Conservation (phyloP, 2,797 vertebrate species). For the Alauda arvensis region DNA sequence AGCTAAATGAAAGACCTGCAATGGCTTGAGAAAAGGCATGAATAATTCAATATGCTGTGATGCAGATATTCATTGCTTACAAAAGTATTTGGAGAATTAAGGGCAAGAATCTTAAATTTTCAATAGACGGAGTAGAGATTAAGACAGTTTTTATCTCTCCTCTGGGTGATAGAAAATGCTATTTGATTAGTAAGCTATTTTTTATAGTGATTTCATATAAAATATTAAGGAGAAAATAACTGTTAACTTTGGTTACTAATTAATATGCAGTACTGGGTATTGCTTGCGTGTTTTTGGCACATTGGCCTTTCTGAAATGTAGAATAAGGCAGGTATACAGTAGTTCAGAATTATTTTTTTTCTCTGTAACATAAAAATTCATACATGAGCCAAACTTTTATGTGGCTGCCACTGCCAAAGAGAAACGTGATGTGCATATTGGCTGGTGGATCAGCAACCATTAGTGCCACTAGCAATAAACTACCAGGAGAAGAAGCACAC, state of each 20-base stretch:
- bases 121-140: background rate
- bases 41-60: background rate
- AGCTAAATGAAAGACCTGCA: background rate
- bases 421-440: background rate
- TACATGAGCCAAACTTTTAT: background rate
- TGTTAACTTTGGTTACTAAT: background rate
- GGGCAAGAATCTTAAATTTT: background rate
- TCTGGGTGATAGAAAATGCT: background rate
- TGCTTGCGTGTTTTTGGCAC: background rate
- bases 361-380: background rate
- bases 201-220: background rate
- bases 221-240: background rate
- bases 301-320: background rate
- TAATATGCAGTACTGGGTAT: background rate
- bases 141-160: background rate
- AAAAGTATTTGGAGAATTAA: background rate
- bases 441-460: background rate
- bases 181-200: background rate
- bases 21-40: background rate
- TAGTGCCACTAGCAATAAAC: slow-evolving; percentile 10
- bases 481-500: background rate
- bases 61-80: background rate
- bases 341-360: background rate
- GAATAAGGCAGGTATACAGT: background rate
- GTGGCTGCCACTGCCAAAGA: background rate